Percentiles rank a stretch among this genome's conserved stretches.
These are phyloP conservation scores for Sebastes diploproa DNA, from an alignment of 2,797 vertebrate species.

Conservation along the genomic window DNA sequence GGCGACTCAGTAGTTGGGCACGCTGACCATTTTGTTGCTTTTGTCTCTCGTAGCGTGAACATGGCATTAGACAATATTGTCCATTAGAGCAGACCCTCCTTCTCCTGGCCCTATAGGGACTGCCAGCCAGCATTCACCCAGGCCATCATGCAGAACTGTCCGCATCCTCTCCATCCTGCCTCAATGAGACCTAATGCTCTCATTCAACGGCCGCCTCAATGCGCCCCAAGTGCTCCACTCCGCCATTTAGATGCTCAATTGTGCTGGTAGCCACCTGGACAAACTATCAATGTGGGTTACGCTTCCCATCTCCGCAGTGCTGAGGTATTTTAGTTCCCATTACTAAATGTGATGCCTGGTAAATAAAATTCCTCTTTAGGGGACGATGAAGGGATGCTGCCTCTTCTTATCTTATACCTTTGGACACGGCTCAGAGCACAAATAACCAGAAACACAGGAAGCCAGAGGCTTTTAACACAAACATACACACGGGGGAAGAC, in stretches of 20 bases:
- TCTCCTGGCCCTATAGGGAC: neutral
- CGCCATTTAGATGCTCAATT: slow-evolving; percentile 32
- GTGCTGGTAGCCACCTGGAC: slow-evolving; percentile 39
- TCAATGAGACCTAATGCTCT: slow-evolving; percentile 11
- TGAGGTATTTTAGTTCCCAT: neutral
- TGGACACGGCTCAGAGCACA: neutral
- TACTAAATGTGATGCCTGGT: neutral
- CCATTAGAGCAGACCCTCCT: neutral
- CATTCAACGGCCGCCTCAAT: neutral
- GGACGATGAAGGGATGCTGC: neutral
- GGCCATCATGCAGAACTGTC: neutral
- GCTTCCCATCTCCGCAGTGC: neutral
- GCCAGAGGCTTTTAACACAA: slow-evolving; percentile 5
- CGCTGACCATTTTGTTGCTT: too few species aligned
- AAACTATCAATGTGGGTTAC: neutral
- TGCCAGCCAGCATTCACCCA: neutral
- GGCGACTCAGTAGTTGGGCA: too few species aligned
- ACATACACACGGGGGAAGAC: slow-evolving; percentile 31
- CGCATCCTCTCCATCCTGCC: slow-evolving; percentile 23
- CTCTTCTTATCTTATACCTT: neutral
- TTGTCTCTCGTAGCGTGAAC: too few species aligned
- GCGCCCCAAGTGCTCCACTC: neutral
- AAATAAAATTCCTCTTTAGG: neutral
- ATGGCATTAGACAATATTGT: neutral
- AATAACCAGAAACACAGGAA: neutral